phyloP scores from a whole-genome alignment of 1,140 invertebrate species.

The Penaeus indicus region DNA sequence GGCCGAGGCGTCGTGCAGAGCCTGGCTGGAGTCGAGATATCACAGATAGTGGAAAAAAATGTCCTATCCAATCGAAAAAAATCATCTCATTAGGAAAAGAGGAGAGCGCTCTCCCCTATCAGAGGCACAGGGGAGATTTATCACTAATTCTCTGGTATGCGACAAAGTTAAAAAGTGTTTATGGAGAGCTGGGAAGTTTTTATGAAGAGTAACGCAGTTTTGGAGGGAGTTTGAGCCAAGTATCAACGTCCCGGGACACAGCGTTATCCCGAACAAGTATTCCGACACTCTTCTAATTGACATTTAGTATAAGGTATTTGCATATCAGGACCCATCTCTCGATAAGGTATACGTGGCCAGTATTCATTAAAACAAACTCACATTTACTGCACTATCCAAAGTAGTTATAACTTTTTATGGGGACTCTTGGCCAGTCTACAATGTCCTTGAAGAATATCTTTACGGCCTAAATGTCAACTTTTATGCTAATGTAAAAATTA shows the following conservation, averaged over 20 bases:
- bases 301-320: conserved; percentile 53
- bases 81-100: conserved; percentile 43
- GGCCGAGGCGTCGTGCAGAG: conserved; percentile 13
- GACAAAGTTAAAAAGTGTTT: conserved; percentile 37
- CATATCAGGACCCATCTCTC: conserved; percentile 55
- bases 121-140: conserved; percentile 23
- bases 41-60: conserved; percentile 6
- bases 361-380: conserved; percentile 49
- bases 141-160: conserved; percentile 35
- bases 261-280: conserved; percentile 39
- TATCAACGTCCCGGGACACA: conserved; percentile 28
- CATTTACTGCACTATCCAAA: conserved; percentile 30
- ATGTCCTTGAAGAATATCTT: conserved; percentile 44
- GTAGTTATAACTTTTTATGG: conserved; percentile 49
- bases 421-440: background rate
- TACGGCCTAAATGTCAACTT: conserved; percentile 55
- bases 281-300: conserved; percentile 42
- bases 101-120: background rate
- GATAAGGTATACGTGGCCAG: conserved; percentile 45
- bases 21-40: background rate
- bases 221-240: conserved; percentile 22
- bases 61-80: background rate
- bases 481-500: conserved; percentile 57
- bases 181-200: conserved; percentile 16
- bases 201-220: background rate